phyloP scores from a whole-genome alignment of 2,888 invertebrate genomes.

The Drosophila leonis region DNA sequence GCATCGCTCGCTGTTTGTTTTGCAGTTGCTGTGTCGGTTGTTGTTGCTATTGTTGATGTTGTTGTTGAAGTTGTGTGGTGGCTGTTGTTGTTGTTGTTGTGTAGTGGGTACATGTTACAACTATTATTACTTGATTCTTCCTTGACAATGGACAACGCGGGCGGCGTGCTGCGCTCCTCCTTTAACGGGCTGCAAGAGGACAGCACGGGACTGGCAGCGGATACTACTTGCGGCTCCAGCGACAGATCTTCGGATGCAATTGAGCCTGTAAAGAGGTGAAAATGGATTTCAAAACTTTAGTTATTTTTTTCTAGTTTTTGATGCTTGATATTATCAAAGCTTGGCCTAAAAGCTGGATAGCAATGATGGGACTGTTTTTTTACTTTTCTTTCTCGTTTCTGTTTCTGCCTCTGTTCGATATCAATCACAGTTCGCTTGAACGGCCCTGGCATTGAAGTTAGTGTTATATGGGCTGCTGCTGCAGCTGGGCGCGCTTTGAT shows the following conservation, averaged over 20 bases:
- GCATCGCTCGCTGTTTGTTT: slow-evolving; percentile 67
- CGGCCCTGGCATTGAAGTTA: slow-evolving; percentile 58
- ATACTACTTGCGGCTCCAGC: slow-evolving; percentile 87
- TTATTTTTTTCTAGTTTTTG: background rate
- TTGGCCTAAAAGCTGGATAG: slow-evolving; percentile 24
- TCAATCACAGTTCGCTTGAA: slow-evolving; percentile 78
- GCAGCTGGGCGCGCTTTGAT: slow-evolving; percentile 79
- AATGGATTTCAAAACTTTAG: slow-evolving; percentile 21
- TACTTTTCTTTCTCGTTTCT: background rate
- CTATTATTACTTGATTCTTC: slow-evolving; percentile 92
- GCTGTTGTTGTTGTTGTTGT: slow-evolving; percentile 79
- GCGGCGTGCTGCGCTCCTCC: slow-evolving; percentile 89
- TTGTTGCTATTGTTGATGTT: slow-evolving; percentile 58
- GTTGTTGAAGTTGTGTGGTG: slow-evolving; percentile 72
- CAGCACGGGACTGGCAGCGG: slow-evolving; percentile 85
- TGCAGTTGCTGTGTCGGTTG: slow-evolving; percentile 66
- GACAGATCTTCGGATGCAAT: slow-evolving; percentile 93
- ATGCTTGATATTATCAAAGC: slow-evolving; percentile 16
- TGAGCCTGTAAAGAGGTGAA: slow-evolving; percentile 88
- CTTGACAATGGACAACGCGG: slow-evolving; percentile 88
- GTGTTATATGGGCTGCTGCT: slow-evolving; percentile 66
- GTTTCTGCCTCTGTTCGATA: slow-evolving; percentile 39
- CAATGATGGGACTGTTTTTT: background rate
- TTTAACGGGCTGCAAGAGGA: slow-evolving; percentile 88
- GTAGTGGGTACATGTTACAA: slow-evolving; percentile 86